Evolutionary conservation across 2,888 invertebrate species (phyloP).

Genomic region (Vandiemenella viatica): DNA sequence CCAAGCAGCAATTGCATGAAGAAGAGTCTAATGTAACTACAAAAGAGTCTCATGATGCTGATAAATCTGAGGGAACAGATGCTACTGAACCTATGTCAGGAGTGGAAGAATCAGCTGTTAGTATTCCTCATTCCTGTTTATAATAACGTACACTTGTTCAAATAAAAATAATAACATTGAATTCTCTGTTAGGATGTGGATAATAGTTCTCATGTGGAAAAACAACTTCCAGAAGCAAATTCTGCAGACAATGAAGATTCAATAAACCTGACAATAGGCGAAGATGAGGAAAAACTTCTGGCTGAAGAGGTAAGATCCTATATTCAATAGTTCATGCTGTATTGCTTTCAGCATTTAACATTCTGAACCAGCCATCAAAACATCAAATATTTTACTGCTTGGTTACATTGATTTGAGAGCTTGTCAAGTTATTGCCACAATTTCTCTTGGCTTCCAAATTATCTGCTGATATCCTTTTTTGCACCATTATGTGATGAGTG

Average conservation of each 20-base stretch:
- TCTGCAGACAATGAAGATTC: slow-evolving; percentile 62
- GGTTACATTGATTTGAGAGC: slow-evolving; percentile 1
- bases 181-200: too few species aligned
- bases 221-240: slow-evolving; percentile 30
- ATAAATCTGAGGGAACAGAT: background rate
- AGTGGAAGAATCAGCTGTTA: too few species aligned
- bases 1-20: slow-evolving; percentile 17
- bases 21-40: slow-evolving; percentile 16
- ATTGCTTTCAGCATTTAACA: too few species aligned
- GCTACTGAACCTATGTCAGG: slow-evolving; percentile 6
- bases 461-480: too few species aligned
- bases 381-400: background rate
- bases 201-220: too few species aligned
- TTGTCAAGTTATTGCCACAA: too few species aligned
- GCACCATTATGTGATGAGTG: too few species aligned
- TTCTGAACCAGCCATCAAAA: too few species aligned
- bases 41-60: slow-evolving; percentile 4
- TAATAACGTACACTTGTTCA: too few species aligned
- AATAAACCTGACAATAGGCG: slow-evolving; percentile 63
- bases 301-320: slow-evolving; percentile 52
- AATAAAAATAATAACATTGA: too few species aligned
- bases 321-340: background rate
- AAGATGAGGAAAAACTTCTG: slow-evolving; percentile 59
- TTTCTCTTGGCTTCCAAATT: too few species aligned
- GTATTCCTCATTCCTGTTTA: too few species aligned